Conservation (phyloP, 1,140 invertebrate species). For the Steinernema khuongi region DNA sequence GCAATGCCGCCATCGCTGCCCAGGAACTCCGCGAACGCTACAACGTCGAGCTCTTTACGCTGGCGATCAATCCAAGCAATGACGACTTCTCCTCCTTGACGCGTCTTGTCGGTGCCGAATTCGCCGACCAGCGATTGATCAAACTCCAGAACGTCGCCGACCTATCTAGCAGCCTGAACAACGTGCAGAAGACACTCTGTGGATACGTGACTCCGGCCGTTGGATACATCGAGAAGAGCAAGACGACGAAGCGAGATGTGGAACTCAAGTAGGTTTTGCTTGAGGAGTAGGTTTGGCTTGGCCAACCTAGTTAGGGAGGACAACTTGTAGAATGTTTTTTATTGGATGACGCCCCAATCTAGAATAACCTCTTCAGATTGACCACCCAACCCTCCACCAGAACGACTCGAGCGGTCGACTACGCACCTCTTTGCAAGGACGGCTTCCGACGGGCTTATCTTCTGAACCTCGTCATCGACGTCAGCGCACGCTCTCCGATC, state of each 20-base stretch:
- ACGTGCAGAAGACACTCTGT: slow-evolving; percentile 19
- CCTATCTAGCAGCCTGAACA: slow-evolving; percentile 11
- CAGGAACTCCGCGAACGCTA: slow-evolving; percentile 49
- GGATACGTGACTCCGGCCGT: slow-evolving; percentile 28
- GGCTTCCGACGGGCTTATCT: slow-evolving; percentile 49
- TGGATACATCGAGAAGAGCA: slow-evolving; percentile 12
- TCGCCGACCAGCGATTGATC: slow-evolving; percentile 33
- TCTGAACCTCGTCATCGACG: slow-evolving; percentile 46
- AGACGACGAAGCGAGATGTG: slow-evolving; percentile 32
- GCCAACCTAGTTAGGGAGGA: no score
- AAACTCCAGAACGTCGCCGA: slow-evolving; percentile 25
- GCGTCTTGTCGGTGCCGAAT: slow-evolving; percentile 47
- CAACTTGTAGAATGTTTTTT: no score
- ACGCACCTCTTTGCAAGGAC: slow-evolving; percentile 45
- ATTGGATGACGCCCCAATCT: no score
- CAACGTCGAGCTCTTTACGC: slow-evolving; percentile 51
- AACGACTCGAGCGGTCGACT: slow-evolving; percentile 38
- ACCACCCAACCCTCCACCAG: slow-evolving; percentile 11
- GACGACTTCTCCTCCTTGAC: slow-evolving; percentile 41
- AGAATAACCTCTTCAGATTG: not conserved
- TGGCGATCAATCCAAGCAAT: slow-evolving; percentile 43
- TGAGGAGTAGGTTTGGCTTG: slow-evolving; percentile 9
- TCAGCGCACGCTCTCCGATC: slow-evolving; percentile 41
- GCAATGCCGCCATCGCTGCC: slow-evolving; percentile 52
- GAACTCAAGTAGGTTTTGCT: slow-evolving; percentile 18